Evolutionary conservation across 2,113 vertebrate species (phyloP).

Genomic region (Sceloporus tristichus): DNA sequence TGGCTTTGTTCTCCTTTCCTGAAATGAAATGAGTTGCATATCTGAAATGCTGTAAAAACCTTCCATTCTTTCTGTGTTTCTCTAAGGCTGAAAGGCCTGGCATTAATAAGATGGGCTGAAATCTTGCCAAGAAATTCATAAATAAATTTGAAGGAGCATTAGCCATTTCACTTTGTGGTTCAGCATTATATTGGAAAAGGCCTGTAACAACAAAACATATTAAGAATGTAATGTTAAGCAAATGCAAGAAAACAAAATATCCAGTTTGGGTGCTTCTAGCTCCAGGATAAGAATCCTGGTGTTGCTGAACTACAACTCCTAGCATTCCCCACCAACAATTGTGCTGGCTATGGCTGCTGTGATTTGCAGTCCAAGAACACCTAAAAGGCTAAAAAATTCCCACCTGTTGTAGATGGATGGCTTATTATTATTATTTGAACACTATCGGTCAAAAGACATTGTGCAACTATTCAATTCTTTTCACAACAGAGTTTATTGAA

Average conservation of each 20-base stretch:
- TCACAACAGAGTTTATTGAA: not conserved
- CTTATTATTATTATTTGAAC: not conserved
- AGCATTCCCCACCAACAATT: too few relatives aligned
- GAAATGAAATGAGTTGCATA: constrained; percentile 49
- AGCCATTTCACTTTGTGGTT: not conserved
- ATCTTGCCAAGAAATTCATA: constrained; percentile 49
- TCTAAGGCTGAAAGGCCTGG: not conserved
- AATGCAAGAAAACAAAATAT: not conserved
- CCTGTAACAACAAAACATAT: constrained; percentile 34
- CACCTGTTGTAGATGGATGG: not conserved
- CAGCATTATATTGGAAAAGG: not conserved
- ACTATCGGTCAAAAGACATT: not conserved
- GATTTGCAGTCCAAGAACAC: too few relatives aligned
- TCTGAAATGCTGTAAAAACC: constrained; percentile 10
- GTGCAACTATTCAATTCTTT: not conserved
- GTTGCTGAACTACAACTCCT: too few relatives aligned
- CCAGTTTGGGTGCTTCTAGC: not conserved
- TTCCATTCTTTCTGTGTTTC: constrained; percentile 15
- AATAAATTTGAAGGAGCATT: not conserved
- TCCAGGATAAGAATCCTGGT: too few relatives aligned
- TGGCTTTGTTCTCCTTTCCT: constrained; percentile 82
- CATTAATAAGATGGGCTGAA: constrained; percentile 9
- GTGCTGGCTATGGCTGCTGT: too few relatives aligned
- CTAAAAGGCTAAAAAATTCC: too few relatives aligned
- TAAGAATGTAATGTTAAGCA: not conserved